Evolutionary conservation across 1,140 invertebrate genomes (phyloP).

Genomic region (Drosophila bocqueti): DNA sequence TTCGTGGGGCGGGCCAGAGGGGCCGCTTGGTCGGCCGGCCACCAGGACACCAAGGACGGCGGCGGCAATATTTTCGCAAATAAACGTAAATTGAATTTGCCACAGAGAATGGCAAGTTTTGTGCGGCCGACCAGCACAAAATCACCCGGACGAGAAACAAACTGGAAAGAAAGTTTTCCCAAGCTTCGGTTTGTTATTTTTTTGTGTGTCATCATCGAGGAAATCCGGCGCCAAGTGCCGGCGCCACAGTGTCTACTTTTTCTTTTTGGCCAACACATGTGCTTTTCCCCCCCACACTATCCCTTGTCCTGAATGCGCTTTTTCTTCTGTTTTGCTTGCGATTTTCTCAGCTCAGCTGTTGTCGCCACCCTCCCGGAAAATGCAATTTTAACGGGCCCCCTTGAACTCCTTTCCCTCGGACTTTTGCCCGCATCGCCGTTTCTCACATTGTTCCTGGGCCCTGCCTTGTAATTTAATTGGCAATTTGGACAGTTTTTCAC

Average conservation of each 20-base stretch:
- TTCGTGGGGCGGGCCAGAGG: not conserved
- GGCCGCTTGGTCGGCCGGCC: not conserved
- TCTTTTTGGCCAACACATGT: conserved; percentile 43
- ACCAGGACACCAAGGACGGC: conserved; percentile 23
- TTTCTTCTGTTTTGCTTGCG: conserved; percentile 72
- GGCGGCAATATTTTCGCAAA: conserved; percentile 55
- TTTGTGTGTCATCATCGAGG: conserved; percentile 47
- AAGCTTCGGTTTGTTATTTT: conserved; percentile 23
- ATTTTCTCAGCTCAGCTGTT: conserved; percentile 61
- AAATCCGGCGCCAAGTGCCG: conserved; percentile 57
- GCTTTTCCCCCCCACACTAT: conserved; percentile 8
- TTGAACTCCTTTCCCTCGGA: conserved; percentile 40
- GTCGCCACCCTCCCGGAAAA: conserved; percentile 29
- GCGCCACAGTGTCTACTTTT: conserved; percentile 49
- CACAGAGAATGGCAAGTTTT: conserved; percentile 30
- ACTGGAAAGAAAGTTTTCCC: conserved; percentile 44
- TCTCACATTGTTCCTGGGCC: conserved; percentile 26
- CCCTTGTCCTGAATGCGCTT: conserved; percentile 18
- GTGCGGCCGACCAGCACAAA: conserved; percentile 36
- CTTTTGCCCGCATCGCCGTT: conserved; percentile 26
- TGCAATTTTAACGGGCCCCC: conserved; percentile 47
- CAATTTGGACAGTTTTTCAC: conserved; percentile 74
- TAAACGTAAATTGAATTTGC: conserved; percentile 71
- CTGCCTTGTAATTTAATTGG: conserved; percentile 67
- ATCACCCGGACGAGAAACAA: conserved; percentile 35